These are phyloP conservation scores for Osedax frankpressi DNA, from an alignment of 2,888 invertebrate genomes.

Conservation along the genomic window DNA sequence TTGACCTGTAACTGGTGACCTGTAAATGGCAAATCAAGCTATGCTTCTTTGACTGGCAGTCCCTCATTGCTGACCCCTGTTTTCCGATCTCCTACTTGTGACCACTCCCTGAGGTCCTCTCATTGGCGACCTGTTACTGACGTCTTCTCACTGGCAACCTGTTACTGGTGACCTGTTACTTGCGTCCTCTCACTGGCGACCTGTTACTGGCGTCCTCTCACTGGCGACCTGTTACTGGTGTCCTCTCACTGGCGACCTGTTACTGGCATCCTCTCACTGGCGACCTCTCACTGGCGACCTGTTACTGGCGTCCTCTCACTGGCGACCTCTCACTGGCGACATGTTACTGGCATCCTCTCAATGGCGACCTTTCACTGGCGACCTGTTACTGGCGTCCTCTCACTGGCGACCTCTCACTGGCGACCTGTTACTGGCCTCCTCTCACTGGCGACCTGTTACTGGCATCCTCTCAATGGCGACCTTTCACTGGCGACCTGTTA, in stretches of 20 bases:
- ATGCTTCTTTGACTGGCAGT: too few species aligned
- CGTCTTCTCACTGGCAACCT: too few species aligned
- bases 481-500: not conserved
- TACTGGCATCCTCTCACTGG: not conserved
- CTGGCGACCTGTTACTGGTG: not conserved
- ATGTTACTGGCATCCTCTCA: not conserved
- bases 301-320: not conserved
- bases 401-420: conserved; percentile 1
- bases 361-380: too few species aligned
- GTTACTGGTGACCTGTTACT: not conserved
- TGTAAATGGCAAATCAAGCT: too few species aligned
- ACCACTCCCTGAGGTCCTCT: too few species aligned
- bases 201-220: not conserved
- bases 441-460: not conserved
- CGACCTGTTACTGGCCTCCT: not conserved
- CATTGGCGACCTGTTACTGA: too few species aligned
- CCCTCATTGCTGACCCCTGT: too few species aligned
- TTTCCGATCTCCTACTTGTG: too few species aligned
- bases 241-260: conserved; percentile 2
- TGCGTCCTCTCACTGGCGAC: not conserved
- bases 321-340: not conserved
- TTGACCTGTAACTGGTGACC: too few species aligned
- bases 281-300: not conserved
- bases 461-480: not conserved
- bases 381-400: not conserved